phyloP scores from a whole-genome alignment of 2,113 vertebrate genomes.

The Cercocebus atys region DNA sequence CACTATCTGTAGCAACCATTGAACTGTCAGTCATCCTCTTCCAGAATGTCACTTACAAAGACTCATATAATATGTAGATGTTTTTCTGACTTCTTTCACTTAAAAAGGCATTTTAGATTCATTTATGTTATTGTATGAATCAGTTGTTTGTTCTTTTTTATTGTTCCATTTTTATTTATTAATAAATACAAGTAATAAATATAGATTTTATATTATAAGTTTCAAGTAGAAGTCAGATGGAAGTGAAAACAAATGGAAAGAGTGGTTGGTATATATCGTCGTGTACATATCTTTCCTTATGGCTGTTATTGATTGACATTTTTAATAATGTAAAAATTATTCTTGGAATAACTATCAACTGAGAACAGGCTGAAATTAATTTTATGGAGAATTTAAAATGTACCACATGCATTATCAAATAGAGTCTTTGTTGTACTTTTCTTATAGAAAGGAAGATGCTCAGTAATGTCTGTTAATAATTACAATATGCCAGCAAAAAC shows the following conservation, averaged over 20 bases:
- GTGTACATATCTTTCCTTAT: not conserved
- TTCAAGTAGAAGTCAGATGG: not conserved
- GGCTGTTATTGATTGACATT: not conserved
- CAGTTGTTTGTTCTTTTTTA: not conserved
- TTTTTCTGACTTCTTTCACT: not conserved
- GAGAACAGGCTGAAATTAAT: not conserved
- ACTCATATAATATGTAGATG: not conserved
- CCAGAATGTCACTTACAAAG: not conserved
- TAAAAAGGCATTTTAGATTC: not conserved
- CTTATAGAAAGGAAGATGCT: not conserved
- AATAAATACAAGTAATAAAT: not conserved
- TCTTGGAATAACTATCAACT: not conserved
- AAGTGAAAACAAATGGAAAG: not conserved
- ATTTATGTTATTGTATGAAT: not conserved
- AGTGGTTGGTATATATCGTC: not conserved
- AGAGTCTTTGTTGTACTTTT: not conserved
- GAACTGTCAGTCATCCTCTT: not conserved
- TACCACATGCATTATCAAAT: not conserved
- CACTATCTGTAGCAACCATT: not conserved
- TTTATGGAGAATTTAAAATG: not conserved
- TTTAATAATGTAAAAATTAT: not conserved
- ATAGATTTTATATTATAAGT: constrained; percentile 13
- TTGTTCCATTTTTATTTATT: not conserved
- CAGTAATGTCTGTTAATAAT: not conserved
- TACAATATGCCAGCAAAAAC: not conserved